phyloP scores from a whole-genome alignment of 2,888 invertebrate species.

The Petrolisthes manimaculis region DNA sequence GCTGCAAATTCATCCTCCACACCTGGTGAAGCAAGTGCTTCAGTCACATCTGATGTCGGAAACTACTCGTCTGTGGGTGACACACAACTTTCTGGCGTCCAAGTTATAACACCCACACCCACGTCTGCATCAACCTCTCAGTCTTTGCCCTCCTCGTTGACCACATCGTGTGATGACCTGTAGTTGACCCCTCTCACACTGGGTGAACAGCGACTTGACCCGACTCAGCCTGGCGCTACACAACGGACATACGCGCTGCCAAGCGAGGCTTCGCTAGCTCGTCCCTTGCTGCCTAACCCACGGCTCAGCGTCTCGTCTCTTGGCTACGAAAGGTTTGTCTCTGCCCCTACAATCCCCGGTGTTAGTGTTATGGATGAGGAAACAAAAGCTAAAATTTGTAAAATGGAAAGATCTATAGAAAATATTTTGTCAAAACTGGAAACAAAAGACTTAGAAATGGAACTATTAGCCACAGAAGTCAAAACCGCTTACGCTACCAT shows the following conservation, averaged over 20 bases:
- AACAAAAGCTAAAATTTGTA: too few relatives aligned
- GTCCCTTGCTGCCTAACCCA: background rate
- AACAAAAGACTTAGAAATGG: background rate
- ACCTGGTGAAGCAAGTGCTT: background rate
- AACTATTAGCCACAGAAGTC: background rate
- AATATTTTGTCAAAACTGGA: too few relatives aligned
- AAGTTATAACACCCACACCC: background rate
- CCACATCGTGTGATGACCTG: background rate
- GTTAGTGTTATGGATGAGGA: too few relatives aligned
- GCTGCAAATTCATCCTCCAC: too few relatives aligned
- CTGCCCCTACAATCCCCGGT: too few relatives aligned
- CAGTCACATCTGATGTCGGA: background rate
- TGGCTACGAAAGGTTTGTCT: background rate
- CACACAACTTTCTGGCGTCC: background rate
- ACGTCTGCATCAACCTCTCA: too few relatives aligned
- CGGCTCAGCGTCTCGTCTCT: background rate
- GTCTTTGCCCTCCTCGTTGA: too few relatives aligned
- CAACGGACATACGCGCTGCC: background rate
- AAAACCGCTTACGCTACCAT: too few relatives aligned
- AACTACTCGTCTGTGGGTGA: too few relatives aligned
- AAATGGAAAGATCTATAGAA: too few relatives aligned
- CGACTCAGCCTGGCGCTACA: background rate
- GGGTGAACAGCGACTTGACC: background rate
- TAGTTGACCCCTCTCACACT: too few relatives aligned
- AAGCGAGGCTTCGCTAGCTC: background rate